Base-by-base conservation (phyloP, 2,113 vertebrate species). In the Sitta europaea region DNA sequence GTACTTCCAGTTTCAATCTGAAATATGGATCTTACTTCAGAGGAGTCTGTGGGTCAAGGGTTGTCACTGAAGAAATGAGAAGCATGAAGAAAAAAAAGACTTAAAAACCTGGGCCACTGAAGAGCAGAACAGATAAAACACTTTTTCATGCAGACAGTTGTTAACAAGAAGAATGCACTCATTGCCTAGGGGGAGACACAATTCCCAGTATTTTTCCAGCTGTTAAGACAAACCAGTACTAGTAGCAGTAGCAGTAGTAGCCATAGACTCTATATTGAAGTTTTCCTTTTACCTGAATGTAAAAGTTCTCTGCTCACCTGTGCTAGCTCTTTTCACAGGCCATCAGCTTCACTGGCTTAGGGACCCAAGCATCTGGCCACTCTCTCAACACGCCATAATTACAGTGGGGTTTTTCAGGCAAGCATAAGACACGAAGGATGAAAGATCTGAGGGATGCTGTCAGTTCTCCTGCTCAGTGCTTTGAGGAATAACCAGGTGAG, bases 381-480 rank as follows among this genome's bases (percentile, higher is more conserved):
- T 65, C 62, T 55, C 27, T 73, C 42, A 66, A 35, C 12, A 27
- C 35, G 36, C 13, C 11, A 8, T 33, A 35, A 65, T 14, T 66
- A 43, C 40, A 63, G 6, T 0, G 1, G 8, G 3, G 11, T 4
- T 5, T 59, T 82, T 35, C 18, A 55, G 7, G 9, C 24, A 36
- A 50, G 23, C 8, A 9, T 48, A 47, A 83, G 51, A 84, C 21
- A 40, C 1, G 14, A 77, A 74, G 47, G 10, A 67, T 19, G 12
- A 72, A 86, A 89, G 23, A 42, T 38, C 22, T 91, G 18, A 74
- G 16, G 29, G 15, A 10, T 31, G 10, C 9, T 68, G 22, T 6
- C 23, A 66, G 3, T 42, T 36, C 7, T 42, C n/a, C 74, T 51
- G 31, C 33, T n/a, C 59, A 36, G 14, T 28, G 3, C 51, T 57